These are phyloP conservation scores for Athene noctua DNA, from an alignment of 2,113 vertebrate genomes.

Conservation along the genomic window DNA sequence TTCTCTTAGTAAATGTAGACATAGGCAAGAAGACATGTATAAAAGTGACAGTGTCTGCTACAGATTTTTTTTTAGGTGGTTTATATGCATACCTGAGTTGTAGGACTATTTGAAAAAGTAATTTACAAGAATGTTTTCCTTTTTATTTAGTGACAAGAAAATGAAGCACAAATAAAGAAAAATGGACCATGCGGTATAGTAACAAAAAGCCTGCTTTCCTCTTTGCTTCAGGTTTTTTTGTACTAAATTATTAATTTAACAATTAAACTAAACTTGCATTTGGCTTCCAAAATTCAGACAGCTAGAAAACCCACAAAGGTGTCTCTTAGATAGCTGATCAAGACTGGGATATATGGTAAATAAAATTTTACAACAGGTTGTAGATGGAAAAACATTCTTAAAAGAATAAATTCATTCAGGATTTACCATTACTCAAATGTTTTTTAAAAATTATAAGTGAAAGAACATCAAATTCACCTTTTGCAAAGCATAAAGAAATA, in stretches of 20 bases:
- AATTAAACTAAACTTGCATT: neutral
- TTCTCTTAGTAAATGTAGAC: neutral
- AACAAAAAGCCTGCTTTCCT: neutral
- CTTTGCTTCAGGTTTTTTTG: neutral
- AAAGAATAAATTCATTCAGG: neutral
- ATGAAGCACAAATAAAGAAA: neutral
- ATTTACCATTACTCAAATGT: neutral
- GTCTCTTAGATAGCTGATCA: neutral
- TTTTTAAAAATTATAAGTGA: neutral
- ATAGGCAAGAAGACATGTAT: neutral
- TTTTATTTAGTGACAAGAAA: neutral
- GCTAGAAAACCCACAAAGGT: rapidly evolving
- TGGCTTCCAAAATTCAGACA: neutral
- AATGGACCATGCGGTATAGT: neutral
- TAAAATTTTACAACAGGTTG: neutral
- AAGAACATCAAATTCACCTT: neutral
- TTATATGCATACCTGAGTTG: neutral
- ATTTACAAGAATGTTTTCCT: neutral
- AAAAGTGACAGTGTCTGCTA: neutral
- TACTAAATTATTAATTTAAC: neutral
- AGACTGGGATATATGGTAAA: neutral
- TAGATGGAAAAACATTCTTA: neutral
- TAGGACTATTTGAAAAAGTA: neutral
- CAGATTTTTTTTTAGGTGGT: neutral
- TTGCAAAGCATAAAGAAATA: neutral